Evolutionary conservation across 2,113 vertebrate genomes (phyloP), one percentile per base, ranked within the genome.

Genomic region (Solea solea): DNA sequence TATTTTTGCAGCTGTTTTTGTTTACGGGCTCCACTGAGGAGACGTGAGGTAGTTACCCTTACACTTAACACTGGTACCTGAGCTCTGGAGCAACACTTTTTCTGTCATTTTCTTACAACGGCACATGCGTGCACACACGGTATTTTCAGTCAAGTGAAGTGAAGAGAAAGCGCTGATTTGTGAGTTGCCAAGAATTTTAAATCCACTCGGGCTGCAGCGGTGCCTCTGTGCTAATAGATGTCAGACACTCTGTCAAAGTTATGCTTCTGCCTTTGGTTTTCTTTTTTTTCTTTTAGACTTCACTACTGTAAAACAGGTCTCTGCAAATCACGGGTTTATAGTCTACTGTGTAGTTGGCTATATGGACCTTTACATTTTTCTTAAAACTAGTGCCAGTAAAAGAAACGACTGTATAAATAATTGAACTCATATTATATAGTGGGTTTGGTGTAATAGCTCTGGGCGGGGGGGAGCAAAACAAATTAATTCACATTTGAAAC

Each of bases 1-100:
- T 72, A 61, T 81, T 81, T 84, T 69, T 67, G 53, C 85, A 88
- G 76, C 85, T 87, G 81, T 84, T 87, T 83, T 76, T 88, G 78
- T 83, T 90, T 88, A 80, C 72, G 62, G 16, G 16, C 46, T 40
- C n/a, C 13, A 15, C 64, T 64, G 60, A 4, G 27, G 62, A 61
- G 63, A 63, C 42, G 34, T 9, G 13, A 49, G 14, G 1, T 15
- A 65, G 61, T 52, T 21, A 14, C 61, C 76, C 66, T 27, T 83
- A 69, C 55, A 15, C n/a, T 15, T 27, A 81, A 69, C 55, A 15
- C n/a, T 15, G 13, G n/a, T 78, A 83, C 86, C 71, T 69, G 58
- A 72, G 76, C 71, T 63, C 80, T 82, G 77, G 72, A 68, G 67
- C 79, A 80, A 65, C 51, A 5, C 57, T 78, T 77, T 76, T 34